phyloP scores from a whole-genome alignment of 2,113 vertebrate species.

The Sterna hirundo region DNA sequence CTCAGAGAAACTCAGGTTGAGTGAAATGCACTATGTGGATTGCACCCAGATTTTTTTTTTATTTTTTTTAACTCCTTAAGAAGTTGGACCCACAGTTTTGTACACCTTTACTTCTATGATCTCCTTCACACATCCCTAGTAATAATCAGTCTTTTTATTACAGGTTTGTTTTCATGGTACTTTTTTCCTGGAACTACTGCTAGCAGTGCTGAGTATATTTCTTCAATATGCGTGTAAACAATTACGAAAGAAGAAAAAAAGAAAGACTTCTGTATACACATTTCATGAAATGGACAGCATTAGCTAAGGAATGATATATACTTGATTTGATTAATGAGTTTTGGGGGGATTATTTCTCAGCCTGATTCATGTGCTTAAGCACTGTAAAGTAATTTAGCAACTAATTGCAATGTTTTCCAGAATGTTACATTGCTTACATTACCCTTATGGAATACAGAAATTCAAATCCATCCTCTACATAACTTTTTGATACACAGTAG shows the following conservation, averaged over 20 bases:
- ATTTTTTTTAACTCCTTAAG: background rate
- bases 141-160: conserved; percentile 25
- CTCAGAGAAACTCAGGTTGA: background rate
- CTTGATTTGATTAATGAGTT: conserved; percentile 50
- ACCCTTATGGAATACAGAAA: background rate
- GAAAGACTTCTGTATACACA: background rate
- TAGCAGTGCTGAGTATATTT: background rate
- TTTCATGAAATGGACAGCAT: background rate
- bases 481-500: background rate
- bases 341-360: conserved; percentile 36
- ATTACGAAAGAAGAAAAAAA: background rate
- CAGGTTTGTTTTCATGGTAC: background rate
- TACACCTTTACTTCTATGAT: background rate
- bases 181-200: background rate
- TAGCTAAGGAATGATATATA: conserved; percentile 5
- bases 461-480: background rate
- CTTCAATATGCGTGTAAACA: background rate
- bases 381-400: conserved; percentile 34
- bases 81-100: background rate
- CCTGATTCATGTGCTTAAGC: conserved; percentile 41
- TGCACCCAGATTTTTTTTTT: background rate
- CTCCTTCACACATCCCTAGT: background rate
- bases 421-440: background rate
- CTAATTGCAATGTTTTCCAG: conserved; percentile 35
- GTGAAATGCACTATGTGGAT: background rate